Conservation (phyloP, 2,113 vertebrate genomes). For the Chionodraco myersi region DNA sequence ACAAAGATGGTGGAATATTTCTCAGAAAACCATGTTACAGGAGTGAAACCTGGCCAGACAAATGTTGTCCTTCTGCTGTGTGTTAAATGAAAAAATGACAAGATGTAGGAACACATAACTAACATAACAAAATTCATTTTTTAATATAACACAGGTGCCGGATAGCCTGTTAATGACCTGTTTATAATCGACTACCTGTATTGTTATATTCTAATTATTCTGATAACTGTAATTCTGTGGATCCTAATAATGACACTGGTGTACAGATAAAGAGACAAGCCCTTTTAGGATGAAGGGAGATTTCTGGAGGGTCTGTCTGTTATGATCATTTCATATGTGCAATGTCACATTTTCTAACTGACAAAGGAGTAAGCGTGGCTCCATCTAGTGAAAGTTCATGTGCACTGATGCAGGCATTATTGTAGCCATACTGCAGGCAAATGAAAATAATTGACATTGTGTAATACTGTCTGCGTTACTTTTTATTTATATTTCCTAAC, state of each 20-base stretch:
- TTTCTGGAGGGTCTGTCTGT: conserved; percentile 77
- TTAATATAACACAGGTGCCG: conserved; percentile 76
- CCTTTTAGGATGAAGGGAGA: conserved; percentile 66
- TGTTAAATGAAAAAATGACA: conserved; percentile 64
- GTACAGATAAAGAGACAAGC: conserved; percentile 70
- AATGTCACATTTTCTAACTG: conserved; percentile 18
- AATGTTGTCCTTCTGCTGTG: conserved; percentile 71
- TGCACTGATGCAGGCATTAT: conserved; percentile 53
- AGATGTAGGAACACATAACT: conserved; percentile 63
- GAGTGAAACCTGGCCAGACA: conserved; percentile 54
- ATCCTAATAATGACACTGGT: conserved; percentile 72
- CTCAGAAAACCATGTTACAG: conserved; percentile 58
- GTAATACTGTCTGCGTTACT: conserved; percentile 19
- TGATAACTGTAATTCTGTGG: conserved; percentile 72
- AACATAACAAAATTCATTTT: conserved; percentile 60
- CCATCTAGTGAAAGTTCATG: conserved; percentile 73
- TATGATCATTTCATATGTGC: conserved; percentile 44
- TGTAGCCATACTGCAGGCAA: conserved; percentile 46
- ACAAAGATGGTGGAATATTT: conserved; percentile 19
- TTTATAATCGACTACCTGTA: conserved; percentile 74
- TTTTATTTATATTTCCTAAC: conserved; percentile 31
- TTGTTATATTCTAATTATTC: conserved; percentile 71
- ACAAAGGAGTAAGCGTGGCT: conserved; percentile 50
- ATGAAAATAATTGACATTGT: conserved; percentile 1
- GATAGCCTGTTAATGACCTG: conserved; percentile 80